These are phyloP conservation scores for Augiades crinisus DNA, from an alignment of 2,888 invertebrate genomes.

Conservation along the genomic window DNA sequence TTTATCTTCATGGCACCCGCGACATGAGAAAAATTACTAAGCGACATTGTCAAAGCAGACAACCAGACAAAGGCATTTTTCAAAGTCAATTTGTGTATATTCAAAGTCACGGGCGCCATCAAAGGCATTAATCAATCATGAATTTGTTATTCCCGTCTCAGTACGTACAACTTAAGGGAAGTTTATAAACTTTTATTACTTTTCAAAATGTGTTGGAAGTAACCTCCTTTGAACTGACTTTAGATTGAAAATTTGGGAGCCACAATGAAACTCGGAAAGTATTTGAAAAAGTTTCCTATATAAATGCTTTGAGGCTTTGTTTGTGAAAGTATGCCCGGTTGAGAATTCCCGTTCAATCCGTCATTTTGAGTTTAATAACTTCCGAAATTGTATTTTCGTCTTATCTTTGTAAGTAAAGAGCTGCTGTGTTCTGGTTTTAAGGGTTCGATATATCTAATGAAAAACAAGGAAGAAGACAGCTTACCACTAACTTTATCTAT, in stretches of 20 bases:
- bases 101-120: not conserved
- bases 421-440: not conserved
- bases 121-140: not conserved
- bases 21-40: no score
- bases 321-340: constrained; percentile 15
- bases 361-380: constrained; percentile 15
- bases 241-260: constrained; percentile 24
- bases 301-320: constrained; percentile 15
- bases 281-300: constrained; percentile 17
- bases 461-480: no score
- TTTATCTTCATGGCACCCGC: no score
- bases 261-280: constrained; percentile 16
- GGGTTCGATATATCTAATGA: not conserved
- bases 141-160: constrained; percentile 2
- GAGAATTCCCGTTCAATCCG: constrained; percentile 5
- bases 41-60: no score
- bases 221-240: constrained; percentile 18
- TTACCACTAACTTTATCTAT: no score
- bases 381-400: not conserved
- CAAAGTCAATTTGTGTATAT: not conserved
- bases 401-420: no score
- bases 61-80: not conserved
- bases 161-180: not conserved
- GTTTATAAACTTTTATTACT: constrained; percentile 21
- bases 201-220: constrained; percentile 16